A percentile compares a stretch with the other conserved stretches of the same genome.
phyloP scores from a whole-genome alignment of 2,797 vertebrate species.

The Rhinella marina region DNA sequence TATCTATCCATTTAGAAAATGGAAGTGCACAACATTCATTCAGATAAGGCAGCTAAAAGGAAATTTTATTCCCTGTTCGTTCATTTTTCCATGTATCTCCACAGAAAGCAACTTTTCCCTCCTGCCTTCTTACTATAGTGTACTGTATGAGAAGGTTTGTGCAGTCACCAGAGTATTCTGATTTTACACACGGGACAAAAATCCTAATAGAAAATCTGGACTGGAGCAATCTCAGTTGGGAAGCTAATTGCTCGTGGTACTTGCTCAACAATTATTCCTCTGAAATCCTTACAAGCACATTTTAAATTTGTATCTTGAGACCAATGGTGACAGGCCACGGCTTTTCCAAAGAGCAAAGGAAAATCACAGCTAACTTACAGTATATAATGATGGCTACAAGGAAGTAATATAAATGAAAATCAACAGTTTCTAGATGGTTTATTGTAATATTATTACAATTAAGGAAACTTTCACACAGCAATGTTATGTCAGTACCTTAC shows the following conservation, averaged over 20 bases:
- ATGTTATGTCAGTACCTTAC: no score
- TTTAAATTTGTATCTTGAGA: background rate
- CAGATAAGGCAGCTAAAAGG: background rate
- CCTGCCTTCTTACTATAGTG: background rate
- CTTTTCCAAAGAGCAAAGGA: background rate
- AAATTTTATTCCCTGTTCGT: background rate
- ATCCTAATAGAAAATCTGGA: background rate
- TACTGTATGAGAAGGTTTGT: background rate
- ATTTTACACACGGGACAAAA: background rate
- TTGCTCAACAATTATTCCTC: constrained; percentile 2
- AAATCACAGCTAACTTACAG: background rate
- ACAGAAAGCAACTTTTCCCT: background rate
- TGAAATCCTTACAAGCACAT: background rate
- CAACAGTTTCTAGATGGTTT: background rate
- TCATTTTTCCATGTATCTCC: background rate
- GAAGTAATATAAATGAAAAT: background rate
- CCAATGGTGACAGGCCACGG: background rate
- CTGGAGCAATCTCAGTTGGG: background rate
- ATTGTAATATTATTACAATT: background rate
- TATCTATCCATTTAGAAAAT: background rate
- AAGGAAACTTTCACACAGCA: no score
- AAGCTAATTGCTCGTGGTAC: background rate
- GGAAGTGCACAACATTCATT: background rate
- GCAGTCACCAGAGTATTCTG: background rate
- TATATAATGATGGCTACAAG: background rate